A percentile compares a stretch with the other conserved stretches of the same genome.
Evolutionary conservation across 2,797 vertebrate species (phyloP).

Genomic region (Sebastes hopkinsi): DNA sequence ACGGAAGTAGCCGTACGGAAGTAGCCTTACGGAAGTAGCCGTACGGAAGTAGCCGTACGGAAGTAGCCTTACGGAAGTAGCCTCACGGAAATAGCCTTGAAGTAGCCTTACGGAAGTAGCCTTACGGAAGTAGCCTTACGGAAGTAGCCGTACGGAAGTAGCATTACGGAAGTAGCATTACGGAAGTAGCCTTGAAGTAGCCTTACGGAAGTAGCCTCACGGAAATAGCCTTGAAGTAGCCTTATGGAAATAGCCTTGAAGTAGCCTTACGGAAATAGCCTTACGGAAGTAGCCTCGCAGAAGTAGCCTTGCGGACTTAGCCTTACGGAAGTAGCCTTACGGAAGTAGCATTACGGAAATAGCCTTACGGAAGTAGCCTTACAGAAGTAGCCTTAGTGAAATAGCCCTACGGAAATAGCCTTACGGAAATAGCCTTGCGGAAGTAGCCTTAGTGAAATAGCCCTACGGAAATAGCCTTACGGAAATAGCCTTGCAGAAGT

Average conservation of each 20-base stretch:
- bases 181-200: fast-evolving
- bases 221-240: no score
- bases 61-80: no score
- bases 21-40: fast-evolving
- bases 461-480: fast-evolving
- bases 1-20: no score
- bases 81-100: no score
- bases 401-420: fast-evolving
- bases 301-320: fast-evolving
- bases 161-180: fast-evolving
- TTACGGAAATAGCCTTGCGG: no score
- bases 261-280: no score
- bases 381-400: fast-evolving
- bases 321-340: no score
- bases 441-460: no score
- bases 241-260: fast-evolving
- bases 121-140: fast-evolving
- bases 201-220: fast-evolving
- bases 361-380: fast-evolving
- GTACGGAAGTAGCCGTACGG: fast-evolving
- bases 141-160: fast-evolving
- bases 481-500: no score
- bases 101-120: no score
- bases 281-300: fast-evolving
- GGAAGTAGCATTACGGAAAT: fast-evolving